Evolutionary conservation across 2,113 vertebrate species (phyloP), one percentile per base, ranked within the genome.

Genomic region (Zootoca vivipara): DNA sequence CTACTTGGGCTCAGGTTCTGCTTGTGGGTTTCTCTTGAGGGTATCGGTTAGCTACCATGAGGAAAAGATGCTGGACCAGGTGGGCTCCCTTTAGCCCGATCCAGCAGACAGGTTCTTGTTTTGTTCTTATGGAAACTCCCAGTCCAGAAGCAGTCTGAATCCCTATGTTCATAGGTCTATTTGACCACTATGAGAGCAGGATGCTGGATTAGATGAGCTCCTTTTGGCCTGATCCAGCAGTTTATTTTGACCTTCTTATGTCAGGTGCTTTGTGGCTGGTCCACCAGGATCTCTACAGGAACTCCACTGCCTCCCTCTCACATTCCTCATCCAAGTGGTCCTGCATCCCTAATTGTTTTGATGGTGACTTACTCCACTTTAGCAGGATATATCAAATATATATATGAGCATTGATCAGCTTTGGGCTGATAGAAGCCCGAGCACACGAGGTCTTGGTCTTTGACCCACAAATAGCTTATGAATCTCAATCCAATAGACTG

Each of bases 401-500:
- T 97, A 96, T 96, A 93, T 94, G 94, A 88, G 96, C 98, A 99
- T 99, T 97, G 98, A 99, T 98, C 98, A 97, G 96, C 46, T 95
- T 95, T 94, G 94, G 97, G 96, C 97, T 96, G 96, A 96, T 96
- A 96, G 97, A 96, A 96, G 96, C 96, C 96, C 96, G 96, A 96
- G 96, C 95, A 92, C 96, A 93, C 38, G 92, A 96, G 96, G 97
- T 96, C 97, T 95, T 85, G 98, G 98, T 97, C 98, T 97, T 96
- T 99, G 98, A 99, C 99, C 98, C 97, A 97, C 98, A 99, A 99
- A 99, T 99, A 98, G 98, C 97, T 95, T 97, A 98, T 98, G 98
- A 99, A 99, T 99, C 98, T 99, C 98, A 97, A 99, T 99, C 96
- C 98, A 98, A 99, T 99, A 97, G 98, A 99, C 98, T 98, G 93